phyloP scores from a whole-genome alignment of 2,113 vertebrate species.

The Spheniscus mendiculus region DNA sequence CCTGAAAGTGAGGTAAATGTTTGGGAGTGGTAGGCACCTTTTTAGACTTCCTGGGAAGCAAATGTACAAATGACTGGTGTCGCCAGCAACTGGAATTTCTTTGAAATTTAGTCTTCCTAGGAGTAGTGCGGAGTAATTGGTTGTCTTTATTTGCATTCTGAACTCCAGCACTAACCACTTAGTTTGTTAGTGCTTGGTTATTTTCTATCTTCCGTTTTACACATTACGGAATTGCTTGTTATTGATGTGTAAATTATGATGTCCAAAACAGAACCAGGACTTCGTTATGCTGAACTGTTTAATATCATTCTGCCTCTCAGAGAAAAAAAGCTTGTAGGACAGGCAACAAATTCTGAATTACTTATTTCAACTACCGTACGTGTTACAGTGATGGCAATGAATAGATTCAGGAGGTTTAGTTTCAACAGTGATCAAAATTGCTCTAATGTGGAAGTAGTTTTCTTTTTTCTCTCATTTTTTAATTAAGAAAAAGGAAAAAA shows the following conservation, averaged over 20 bases:
- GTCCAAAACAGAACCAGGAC: not conserved
- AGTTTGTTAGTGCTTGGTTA: not conserved
- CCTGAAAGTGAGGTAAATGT: not conserved
- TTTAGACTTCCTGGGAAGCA: not conserved
- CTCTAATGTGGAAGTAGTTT: not conserved
- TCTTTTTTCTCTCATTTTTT: not conserved
- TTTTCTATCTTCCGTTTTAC: not conserved
- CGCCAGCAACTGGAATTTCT: not conserved
- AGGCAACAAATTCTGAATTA: not conserved
- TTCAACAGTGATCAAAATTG: not conserved
- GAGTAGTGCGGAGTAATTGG: not conserved
- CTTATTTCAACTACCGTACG: too few species aligned
- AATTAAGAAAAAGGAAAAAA: not conserved
- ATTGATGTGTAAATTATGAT: not conserved
- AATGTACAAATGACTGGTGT: not conserved
- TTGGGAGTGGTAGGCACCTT: not conserved
- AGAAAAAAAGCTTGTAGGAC: not conserved
- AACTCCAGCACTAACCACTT: not conserved
- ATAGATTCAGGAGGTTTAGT: conserved; percentile 1
- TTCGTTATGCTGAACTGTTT: not conserved
- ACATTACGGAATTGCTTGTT: not conserved
- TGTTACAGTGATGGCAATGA: not conserved
- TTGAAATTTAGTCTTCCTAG: not conserved
- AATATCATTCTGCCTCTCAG: not conserved
- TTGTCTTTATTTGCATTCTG: not conserved